phyloP scores from a whole-genome alignment of 2,113 vertebrate genomes.

The Odontophorus gujanensis region DNA sequence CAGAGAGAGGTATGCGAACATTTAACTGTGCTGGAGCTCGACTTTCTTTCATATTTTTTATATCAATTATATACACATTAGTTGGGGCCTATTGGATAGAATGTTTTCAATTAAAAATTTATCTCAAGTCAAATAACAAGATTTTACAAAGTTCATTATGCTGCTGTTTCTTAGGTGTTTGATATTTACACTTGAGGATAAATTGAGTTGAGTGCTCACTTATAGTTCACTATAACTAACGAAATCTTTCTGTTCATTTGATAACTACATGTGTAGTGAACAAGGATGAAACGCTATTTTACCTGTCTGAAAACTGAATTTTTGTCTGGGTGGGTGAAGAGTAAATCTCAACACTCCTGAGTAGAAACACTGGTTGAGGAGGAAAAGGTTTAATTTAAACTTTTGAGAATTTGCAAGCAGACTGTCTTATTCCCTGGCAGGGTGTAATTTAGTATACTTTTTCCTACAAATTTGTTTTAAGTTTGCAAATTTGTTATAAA shows the following conservation, averaged over 20 bases:
- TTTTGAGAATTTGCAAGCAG: background rate
- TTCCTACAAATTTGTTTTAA: background rate
- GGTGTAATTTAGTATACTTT: background rate
- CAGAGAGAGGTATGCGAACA: conserved; percentile 76
- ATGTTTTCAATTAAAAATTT: background rate
- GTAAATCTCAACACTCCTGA: background rate
- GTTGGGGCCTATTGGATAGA: background rate
- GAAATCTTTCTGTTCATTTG: background rate
- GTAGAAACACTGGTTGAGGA: background rate
- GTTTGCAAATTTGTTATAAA: background rate
- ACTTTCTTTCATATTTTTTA: background rate
- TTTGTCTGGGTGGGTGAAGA: background rate
- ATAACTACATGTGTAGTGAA: background rate
- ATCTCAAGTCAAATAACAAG: background rate
- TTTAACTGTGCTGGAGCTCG: background rate
- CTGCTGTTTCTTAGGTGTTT: background rate
- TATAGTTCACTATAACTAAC: background rate
- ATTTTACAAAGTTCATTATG: background rate
- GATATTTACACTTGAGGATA: background rate
- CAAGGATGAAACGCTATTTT: too few species aligned
- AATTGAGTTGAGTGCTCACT: background rate
- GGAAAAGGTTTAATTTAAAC: background rate
- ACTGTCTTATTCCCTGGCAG: background rate
- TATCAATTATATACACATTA: background rate
- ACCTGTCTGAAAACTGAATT: background rate